phyloP scores from a whole-genome alignment of 2,113 vertebrate genomes.

The Ophthalmolycus amberensis region DNA sequence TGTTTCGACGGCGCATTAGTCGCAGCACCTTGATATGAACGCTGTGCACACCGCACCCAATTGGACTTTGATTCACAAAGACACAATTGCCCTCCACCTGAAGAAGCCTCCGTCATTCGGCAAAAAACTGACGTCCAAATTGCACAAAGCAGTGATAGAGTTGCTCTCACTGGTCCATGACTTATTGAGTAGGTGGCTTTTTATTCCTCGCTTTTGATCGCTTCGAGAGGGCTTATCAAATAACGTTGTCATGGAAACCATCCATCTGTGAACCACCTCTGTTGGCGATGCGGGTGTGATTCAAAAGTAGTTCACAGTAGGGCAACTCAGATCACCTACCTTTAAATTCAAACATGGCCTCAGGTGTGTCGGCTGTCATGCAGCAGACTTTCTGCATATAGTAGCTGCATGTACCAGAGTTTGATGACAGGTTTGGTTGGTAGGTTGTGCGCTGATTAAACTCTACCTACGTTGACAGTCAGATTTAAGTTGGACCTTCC shows the following conservation, averaged over 20 bases:
- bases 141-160: constrained; percentile 43
- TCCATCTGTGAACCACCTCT: constrained; percentile 59
- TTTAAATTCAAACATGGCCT: constrained; percentile 35
- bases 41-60: constrained; percentile 3
- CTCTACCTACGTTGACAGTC: not conserved
- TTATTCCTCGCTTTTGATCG: constrained; percentile 64
- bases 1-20: constrained; percentile 25
- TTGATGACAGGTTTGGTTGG: not conserved
- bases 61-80: constrained; percentile 46
- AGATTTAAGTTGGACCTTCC: not conserved
- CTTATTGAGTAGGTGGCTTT: constrained; percentile 71
- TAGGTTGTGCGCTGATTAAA: not conserved
- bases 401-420: not conserved
- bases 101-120: constrained; percentile 51
- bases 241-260: constrained; percentile 76
- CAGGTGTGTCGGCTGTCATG: not conserved
- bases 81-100: constrained; percentile 47
- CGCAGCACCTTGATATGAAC: not conserved
- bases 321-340: constrained; percentile 37
- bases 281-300: constrained; percentile 56
- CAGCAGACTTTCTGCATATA: not conserved
- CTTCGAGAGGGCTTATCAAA: constrained; percentile 67
- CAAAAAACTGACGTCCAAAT: constrained; percentile 50
- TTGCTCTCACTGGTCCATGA: constrained; percentile 51
- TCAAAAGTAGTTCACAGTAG: constrained; percentile 56